These are phyloP conservation scores for Pseudomyrmex gracilis DNA, from an alignment of 1,140 invertebrate species.

Conservation along the genomic window DNA sequence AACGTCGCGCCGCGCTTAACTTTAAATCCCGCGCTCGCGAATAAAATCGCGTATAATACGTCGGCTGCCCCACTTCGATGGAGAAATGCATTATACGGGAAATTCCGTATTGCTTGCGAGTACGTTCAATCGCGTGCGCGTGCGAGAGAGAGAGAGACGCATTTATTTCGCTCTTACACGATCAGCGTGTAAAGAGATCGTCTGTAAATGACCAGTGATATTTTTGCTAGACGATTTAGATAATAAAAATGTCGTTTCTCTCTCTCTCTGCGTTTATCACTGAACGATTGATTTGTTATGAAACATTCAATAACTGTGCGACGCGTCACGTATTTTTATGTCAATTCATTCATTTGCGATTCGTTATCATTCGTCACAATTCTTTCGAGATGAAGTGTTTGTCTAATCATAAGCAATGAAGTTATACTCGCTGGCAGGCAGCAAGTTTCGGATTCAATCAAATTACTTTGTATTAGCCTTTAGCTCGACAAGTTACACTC, in stretches of 20 bases:
- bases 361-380: constrained; percentile 4
- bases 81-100: constrained; percentile 16
- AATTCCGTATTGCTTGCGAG: background rate
- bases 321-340: too few relatives aligned
- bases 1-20: constrained; percentile 54
- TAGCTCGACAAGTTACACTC: constrained; percentile 52
- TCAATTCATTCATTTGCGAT: background rate
- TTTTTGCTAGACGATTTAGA: background rate
- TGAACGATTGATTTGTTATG: background rate
- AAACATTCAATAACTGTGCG: too few relatives aligned
- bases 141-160: background rate
- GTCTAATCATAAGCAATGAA: constrained; percentile 21
- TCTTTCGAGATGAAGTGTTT: constrained; percentile 13
- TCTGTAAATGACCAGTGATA: background rate
- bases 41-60: constrained; percentile 53
- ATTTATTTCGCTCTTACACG: background rate
- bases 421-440: constrained; percentile 22
- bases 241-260: background rate
- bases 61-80: constrained; percentile 3
- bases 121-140: background rate
- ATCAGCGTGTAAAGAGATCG: background rate
- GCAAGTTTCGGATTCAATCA: constrained; percentile 22
- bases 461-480: constrained; percentile 54
- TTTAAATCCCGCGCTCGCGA: constrained; percentile 56
- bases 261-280: background rate